Evolutionary conservation across 1,140 invertebrate species (phyloP).

Genomic region (Maconellicoccus hirsutus): DNA sequence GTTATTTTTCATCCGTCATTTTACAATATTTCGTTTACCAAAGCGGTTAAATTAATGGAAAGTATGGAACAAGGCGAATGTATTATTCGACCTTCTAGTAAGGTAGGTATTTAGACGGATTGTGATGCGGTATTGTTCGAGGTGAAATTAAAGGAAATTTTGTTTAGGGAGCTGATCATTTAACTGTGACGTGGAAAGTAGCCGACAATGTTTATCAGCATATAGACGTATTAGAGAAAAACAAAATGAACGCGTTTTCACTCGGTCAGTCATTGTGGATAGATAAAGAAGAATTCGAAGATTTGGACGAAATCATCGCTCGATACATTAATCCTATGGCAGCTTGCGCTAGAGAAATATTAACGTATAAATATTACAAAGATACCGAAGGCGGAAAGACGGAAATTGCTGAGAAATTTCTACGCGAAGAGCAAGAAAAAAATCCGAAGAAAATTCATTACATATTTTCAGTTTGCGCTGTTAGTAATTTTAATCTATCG

Average conservation of each 20-base stretch:
- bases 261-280: slow-evolving; percentile 83
- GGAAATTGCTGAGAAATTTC: slow-evolving; percentile 74
- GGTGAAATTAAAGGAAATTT: neutral
- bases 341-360: slow-evolving; percentile 72
- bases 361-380: slow-evolving; percentile 84
- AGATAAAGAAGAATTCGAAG: slow-evolving; percentile 85
- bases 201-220: slow-evolving; percentile 88
- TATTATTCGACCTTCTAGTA: slow-evolving; percentile 90
- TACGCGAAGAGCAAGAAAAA: slow-evolving; percentile 75
- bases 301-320: slow-evolving; percentile 97
- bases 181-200: slow-evolving; percentile 98
- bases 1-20: slow-evolving; percentile 97
- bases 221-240: slow-evolving; percentile 89
- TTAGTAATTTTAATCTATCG: slow-evolving; percentile 30
- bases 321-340: slow-evolving; percentile 94
- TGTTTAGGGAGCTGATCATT: slow-evolving; percentile 70
- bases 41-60: slow-evolving; percentile 81
- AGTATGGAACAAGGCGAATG: slow-evolving; percentile 93
- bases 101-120: slow-evolving; percentile 39
- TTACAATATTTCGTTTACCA: slow-evolving; percentile 88
- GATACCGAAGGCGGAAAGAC: slow-evolving; percentile 54
- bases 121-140: neutral
- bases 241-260: slow-evolving; percentile 94
- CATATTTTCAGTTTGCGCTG: slow-evolving; percentile 69
- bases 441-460: slow-evolving; percentile 84